Evolutionary conservation across 2,113 vertebrate species (phyloP).

Genomic region (Craseonycteris thonglongyai): DNA sequence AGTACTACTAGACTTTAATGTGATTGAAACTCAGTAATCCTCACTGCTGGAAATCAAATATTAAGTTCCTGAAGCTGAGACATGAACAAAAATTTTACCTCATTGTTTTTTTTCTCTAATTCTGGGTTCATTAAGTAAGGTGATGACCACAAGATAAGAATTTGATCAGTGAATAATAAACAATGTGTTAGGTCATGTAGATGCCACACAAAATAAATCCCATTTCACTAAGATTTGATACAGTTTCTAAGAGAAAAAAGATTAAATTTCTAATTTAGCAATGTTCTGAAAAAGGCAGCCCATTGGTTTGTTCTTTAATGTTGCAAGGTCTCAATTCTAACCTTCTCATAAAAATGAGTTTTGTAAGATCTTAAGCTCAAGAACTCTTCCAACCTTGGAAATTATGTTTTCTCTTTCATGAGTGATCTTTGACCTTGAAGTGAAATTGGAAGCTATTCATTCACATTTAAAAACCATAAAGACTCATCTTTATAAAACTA

Average conservation of each 20-base stretch:
- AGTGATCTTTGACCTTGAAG: slow-evolving; percentile 7
- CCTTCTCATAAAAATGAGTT: background rate
- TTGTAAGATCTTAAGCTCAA: background rate
- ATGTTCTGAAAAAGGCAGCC: background rate
- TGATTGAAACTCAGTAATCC: slow-evolving; percentile 21
- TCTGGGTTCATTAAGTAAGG: background rate
- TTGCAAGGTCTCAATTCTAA: background rate
- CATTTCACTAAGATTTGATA: background rate
- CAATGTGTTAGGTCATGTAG: background rate
- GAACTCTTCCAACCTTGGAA: background rate
- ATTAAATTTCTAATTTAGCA: background rate
- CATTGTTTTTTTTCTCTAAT: background rate
- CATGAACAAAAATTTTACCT: background rate
- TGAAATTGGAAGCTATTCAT: background rate
- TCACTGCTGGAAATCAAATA: slow-evolving; percentile 40
- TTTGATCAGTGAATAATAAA: background rate
- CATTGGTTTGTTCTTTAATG: background rate
- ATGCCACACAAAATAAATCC: background rate
- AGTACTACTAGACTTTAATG: slow-evolving; percentile 35
- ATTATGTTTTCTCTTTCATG: background rate
- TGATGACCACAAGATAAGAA: background rate
- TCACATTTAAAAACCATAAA: background rate
- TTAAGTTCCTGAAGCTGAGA: background rate
- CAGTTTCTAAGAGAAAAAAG: background rate
- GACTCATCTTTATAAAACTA: background rate